A percentile compares a stretch with the other conserved stretches of the same genome.
phyloP scores from a whole-genome alignment of 1,140 invertebrate species.

The Lucilia sericata region DNA sequence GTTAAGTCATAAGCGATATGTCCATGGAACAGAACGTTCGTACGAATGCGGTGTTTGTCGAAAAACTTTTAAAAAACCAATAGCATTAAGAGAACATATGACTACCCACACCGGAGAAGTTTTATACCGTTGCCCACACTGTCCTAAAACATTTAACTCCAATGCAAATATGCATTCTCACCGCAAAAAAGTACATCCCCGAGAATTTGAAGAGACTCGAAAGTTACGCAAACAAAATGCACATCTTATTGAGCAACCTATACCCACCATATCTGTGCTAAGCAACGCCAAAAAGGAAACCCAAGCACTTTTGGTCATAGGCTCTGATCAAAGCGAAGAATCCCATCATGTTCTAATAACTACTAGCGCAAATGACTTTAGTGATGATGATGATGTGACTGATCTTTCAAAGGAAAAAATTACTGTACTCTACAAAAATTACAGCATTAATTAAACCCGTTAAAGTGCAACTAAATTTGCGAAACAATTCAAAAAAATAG shows the following conservation, averaged over 20 bases:
- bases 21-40: conserved; percentile 57
- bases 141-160: conserved; percentile 64
- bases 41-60: conserved; percentile 60
- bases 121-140: conserved; percentile 64
- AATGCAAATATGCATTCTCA: conserved; percentile 66
- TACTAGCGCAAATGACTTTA: conserved; percentile 38
- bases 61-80: conserved; percentile 64
- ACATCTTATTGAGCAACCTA: background rate
- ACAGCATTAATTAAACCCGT: background rate
- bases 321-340: conserved; percentile 12
- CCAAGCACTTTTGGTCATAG: conserved; percentile 28
- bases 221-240: conserved; percentile 44
- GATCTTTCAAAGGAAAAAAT: background rate
- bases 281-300: conserved; percentile 18
- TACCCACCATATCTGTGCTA: background rate
- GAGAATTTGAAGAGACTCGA: conserved; percentile 53
- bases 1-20: conserved; percentile 62
- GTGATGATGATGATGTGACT: conserved; percentile 27
- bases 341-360: conserved; percentile 44
- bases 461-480: background rate
- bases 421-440: background rate
- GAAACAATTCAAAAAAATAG: background rate
- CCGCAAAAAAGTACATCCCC: conserved; percentile 64
- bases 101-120: conserved; percentile 64
- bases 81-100: conserved; percentile 64